phyloP scores from a whole-genome alignment of 2,797 vertebrate genomes.

The Melanogrammus aeglefinus region DNA sequence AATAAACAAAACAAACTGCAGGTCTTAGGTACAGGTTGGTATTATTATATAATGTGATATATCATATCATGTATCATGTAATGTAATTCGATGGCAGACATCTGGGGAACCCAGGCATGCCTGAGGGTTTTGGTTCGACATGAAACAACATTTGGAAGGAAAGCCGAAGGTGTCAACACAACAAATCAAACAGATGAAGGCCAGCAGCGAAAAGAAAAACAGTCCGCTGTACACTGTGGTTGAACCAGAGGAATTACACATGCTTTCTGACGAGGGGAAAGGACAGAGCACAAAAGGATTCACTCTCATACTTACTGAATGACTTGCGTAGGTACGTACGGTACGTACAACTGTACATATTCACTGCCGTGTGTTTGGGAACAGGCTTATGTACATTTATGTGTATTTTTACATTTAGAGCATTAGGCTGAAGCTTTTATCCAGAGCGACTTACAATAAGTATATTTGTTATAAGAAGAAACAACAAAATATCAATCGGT shows the following conservation, averaged over 20 bases:
- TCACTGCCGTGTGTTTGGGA: neutral
- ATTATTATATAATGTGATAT: neutral
- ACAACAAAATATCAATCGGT: too few species aligned
- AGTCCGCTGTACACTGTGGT: slow-evolving; percentile 22
- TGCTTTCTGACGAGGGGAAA: slow-evolving; percentile 31
- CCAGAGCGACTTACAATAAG: too few species aligned
- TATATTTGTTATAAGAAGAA: too few species aligned
- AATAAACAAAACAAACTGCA: neutral
- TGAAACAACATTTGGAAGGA: slow-evolving; percentile 57
- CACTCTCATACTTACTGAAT: too few species aligned
- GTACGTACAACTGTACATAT: too few species aligned
- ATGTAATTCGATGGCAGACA: neutral
- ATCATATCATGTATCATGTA: neutral
- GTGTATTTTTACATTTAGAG: too few species aligned
- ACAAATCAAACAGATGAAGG: slow-evolving; percentile 49
- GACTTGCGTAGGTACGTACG: neutral
- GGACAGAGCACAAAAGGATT: neutral
- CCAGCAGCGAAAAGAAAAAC: slow-evolving; percentile 35
- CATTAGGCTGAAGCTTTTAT: too few species aligned
- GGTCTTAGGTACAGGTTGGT: neutral
- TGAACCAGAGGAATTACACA: slow-evolving; percentile 48
- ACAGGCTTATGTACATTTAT: neutral
- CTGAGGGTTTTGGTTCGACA: slow-evolving; percentile 37
- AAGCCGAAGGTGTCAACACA: slow-evolving; percentile 37
- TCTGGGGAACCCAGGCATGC: slow-evolving; percentile 34